These are phyloP conservation scores for Leptopilina drosophilae DNA, from an alignment of 2,888 invertebrate species.

Conservation along the genomic window DNA sequence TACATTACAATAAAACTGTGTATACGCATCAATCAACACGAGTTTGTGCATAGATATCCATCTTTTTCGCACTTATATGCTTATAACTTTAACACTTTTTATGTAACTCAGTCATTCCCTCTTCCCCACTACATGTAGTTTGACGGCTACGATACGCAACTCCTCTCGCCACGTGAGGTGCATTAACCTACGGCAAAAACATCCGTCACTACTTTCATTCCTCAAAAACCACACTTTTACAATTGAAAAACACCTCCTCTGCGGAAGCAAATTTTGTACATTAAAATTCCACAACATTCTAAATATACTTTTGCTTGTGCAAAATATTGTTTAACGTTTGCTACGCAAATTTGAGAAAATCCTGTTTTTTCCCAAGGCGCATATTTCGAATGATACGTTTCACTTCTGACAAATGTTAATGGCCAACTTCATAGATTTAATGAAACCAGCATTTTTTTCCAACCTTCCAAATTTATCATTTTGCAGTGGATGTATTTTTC, in stretches of 20 bases:
- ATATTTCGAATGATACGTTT: not conserved
- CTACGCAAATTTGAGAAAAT: no score
- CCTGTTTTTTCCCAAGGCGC: no score
- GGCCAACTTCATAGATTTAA: not conserved
- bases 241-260: not conserved
- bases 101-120: not conserved
- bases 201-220: slow-evolving; percentile 14
- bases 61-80: not conserved
- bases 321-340: no score
- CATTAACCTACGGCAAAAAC: slow-evolving; percentile 20
- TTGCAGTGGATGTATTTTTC: not conserved
- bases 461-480: not conserved
- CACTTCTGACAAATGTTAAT: not conserved
- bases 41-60: slow-evolving; percentile 1
- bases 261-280: not conserved
- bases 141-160: slow-evolving; percentile 15
- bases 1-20: not conserved
- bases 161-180: slow-evolving; percentile 19
- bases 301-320: not conserved
- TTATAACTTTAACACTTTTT: not conserved
- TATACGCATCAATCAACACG: not conserved
- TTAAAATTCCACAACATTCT: not conserved
- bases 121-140: slow-evolving; percentile 8
- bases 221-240: slow-evolving; percentile 1
- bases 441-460: not conserved